Percentiles rank a stretch among this genome's conserved stretches.
Conservation (phyloP, 2,797 vertebrate species). For the Oryzias dopingdopingensis region DNA sequence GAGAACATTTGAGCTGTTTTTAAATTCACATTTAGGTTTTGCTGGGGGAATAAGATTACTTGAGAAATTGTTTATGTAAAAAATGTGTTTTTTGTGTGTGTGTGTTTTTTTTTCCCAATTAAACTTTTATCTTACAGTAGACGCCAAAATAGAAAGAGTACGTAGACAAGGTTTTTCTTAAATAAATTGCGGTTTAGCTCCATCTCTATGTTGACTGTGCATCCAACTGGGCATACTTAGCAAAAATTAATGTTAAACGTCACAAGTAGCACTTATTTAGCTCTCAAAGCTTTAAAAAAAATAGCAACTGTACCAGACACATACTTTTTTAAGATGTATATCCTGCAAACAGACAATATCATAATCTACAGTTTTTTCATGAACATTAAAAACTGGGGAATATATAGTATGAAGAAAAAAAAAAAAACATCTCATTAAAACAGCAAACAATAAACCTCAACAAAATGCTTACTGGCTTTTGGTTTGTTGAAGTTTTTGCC, state of each 20-base stretch:
- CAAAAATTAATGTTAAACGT: constrained; percentile 74
- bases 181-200: constrained; percentile 50
- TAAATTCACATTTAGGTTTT: background rate
- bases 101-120: constrained; percentile 1
- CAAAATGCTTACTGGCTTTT: constrained; percentile 5
- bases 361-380: constrained; percentile 56
- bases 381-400: constrained; percentile 43
- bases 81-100: background rate
- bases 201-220: constrained; percentile 30
- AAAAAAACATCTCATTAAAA: constrained; percentile 13
- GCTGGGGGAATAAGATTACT: too few relatives aligned
- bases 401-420: constrained; percentile 20
- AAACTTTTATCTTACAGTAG: background rate
- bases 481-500: constrained; percentile 11
- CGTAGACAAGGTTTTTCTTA: constrained; percentile 30
- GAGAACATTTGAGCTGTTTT: constrained; percentile 1
- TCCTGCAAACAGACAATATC: constrained; percentile 60
- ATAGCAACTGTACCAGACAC: constrained; percentile 51
- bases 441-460: background rate
- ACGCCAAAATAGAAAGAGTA: constrained; percentile 9
- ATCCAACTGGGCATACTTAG: constrained; percentile 57
- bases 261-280: constrained; percentile 49
- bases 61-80: too few relatives aligned
- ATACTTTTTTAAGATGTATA: constrained; percentile 63
- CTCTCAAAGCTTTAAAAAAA: constrained; percentile 61